phyloP scores from a whole-genome alignment of 2,888 invertebrate species.

The Anarsia innoxiella region DNA sequence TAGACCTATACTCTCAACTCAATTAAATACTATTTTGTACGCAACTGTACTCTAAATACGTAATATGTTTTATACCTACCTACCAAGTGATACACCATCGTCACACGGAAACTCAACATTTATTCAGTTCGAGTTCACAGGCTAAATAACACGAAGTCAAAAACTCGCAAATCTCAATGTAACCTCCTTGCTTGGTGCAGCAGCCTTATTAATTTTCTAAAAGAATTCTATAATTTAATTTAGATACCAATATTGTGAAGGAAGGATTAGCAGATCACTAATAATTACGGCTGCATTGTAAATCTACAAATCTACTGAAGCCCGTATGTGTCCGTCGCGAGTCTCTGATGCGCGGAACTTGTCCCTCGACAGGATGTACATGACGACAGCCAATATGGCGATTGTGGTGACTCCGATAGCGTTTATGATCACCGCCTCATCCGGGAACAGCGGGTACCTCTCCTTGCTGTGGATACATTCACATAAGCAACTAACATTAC shows the following conservation, averaged over 20 bases:
- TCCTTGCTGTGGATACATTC: slow-evolving; percentile 62
- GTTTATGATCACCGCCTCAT: slow-evolving; percentile 82
- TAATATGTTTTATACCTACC: slow-evolving; percentile 3
- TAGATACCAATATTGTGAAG: too few relatives aligned
- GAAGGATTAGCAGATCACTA: too few relatives aligned
- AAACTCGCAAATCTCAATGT: too few relatives aligned
- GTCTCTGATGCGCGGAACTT: slow-evolving; percentile 68
- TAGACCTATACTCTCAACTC: slow-evolving; percentile 9
- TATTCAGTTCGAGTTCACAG: too few relatives aligned
- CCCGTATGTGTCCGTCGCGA: slow-evolving; percentile 64
- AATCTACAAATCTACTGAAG: slow-evolving; percentile 75
- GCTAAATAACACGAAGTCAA: too few relatives aligned
- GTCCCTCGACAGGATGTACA: slow-evolving; percentile 78
- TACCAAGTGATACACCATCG: neutral
- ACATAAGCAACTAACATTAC: slow-evolving; percentile 39
- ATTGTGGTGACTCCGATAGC: slow-evolving; percentile 79
- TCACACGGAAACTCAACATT: neutral
- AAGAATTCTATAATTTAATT: too few relatives aligned
- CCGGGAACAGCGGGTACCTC: slow-evolving; percentile 74
- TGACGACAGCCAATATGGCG: slow-evolving; percentile 78
- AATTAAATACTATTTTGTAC: slow-evolving; percentile 13
- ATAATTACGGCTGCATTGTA: too few relatives aligned
- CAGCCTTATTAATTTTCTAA: too few relatives aligned
- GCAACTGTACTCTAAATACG: slow-evolving; percentile 5
- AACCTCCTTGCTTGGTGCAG: too few relatives aligned